Percentiles rank a stretch among this genome's conserved stretches.
Conservation (phyloP, 2,113 vertebrate species). For the Aegypius monachus region DNA sequence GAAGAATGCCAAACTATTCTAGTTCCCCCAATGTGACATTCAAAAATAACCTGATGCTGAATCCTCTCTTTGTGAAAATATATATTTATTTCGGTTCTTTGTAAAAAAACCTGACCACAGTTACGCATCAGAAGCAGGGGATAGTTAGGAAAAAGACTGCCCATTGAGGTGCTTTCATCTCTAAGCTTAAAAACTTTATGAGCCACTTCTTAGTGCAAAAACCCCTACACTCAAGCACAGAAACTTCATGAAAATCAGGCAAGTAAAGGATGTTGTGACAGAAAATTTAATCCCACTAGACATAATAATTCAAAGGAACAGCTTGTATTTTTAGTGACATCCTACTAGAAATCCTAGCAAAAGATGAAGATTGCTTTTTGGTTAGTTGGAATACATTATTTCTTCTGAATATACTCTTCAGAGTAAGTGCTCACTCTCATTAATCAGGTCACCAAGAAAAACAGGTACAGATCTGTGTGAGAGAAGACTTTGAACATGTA, state of each 20-base stretch:
- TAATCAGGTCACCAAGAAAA: background rate
- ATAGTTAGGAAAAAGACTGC: background rate
- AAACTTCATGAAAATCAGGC: background rate
- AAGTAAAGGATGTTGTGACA: slow-evolving; percentile 20
- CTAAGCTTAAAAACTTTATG: background rate
- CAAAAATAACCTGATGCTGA: slow-evolving; percentile 16
- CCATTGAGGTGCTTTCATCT: background rate
- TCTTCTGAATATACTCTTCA: background rate
- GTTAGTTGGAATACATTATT: background rate
- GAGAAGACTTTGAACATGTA: background rate
- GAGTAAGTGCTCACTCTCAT: background rate
- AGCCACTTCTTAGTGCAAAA: background rate
- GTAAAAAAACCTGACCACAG: background rate
- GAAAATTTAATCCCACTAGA: background rate
- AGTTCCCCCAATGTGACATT: background rate
- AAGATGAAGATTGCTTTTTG: background rate
- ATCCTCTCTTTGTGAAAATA: background rate
- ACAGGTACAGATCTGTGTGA: background rate
- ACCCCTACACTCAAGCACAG: background rate
- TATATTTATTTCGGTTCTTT: background rate
- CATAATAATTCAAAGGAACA: background rate
- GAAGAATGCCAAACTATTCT: background rate
- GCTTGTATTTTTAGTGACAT: slow-evolving; percentile 7
- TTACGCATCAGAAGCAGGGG: background rate
- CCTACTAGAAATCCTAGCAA: background rate